These are phyloP conservation scores for Celastrina argiolus DNA, from an alignment of 2,888 invertebrate species.

Conservation along the genomic window DNA sequence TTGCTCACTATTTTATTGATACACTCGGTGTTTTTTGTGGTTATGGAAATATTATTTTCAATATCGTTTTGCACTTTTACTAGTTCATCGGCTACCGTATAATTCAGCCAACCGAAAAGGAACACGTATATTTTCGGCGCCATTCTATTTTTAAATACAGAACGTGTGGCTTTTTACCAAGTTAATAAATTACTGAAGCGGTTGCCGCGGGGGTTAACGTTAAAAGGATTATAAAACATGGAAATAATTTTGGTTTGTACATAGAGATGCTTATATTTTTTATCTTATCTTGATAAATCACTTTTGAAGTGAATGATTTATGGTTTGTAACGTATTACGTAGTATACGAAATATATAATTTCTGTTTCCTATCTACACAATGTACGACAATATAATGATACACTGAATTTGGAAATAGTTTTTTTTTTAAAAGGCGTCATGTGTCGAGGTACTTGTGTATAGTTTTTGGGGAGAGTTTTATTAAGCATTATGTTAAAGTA, in stretches of 20 bases:
- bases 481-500: too few species aligned
- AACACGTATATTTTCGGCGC: not conserved
- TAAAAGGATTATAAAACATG: not conserved
- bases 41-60: not conserved
- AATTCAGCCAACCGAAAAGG: not conserved
- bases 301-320: not conserved
- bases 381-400: constrained; percentile 6
- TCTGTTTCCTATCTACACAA: not conserved
- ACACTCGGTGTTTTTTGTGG: not conserved
- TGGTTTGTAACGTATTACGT: too few species aligned
- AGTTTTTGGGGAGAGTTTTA: too few species aligned
- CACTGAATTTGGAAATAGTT: not conserved
- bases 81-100: not conserved
- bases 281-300: constrained; percentile 17
- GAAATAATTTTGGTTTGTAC: not conserved
- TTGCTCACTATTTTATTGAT: not conserved
- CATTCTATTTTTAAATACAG: not conserved
- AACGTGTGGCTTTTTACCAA: not conserved
- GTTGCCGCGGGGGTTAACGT: not conserved
- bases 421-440: too few species aligned
- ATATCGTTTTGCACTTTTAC: not conserved
- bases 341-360: not conserved
- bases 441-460: too few species aligned
- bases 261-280: not conserved
- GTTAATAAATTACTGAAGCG: not conserved